Evolutionary conservation across 2,888 invertebrate species (phyloP).

Genomic region (Empis livida): DNA sequence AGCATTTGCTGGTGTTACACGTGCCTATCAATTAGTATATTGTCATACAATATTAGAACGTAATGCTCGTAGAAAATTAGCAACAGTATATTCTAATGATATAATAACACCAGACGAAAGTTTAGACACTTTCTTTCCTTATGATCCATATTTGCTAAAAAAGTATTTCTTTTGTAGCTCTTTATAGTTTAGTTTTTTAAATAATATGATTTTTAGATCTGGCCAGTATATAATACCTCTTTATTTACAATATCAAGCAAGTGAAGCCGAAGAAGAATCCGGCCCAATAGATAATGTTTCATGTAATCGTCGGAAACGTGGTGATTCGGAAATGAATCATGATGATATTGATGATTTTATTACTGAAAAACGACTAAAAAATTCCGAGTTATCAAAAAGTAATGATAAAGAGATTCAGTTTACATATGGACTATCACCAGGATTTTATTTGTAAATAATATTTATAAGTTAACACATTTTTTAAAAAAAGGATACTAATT

Average conservation of each 20-base stretch:
- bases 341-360: slow-evolving; percentile 31
- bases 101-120: slow-evolving; percentile 37
- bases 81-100: slow-evolving; percentile 42
- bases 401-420: slow-evolving; percentile 28
- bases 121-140: slow-evolving; percentile 70
- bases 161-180: slow-evolving; percentile 14
- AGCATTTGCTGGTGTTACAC: slow-evolving; percentile 68
- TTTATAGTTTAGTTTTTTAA: background rate
- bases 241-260: slow-evolving; percentile 40
- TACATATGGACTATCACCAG: slow-evolving; percentile 28
- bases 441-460: slow-evolving; percentile 21
- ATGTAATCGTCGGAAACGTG: slow-evolving; percentile 21
- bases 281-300: slow-evolving; percentile 1
- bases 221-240: slow-evolving; percentile 33
- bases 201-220: slow-evolving; percentile 25
- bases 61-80: slow-evolving; percentile 52
- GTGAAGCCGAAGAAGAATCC: slow-evolving; percentile 22
- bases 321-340: slow-evolving; percentile 29
- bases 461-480: background rate
- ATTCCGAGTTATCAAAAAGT: slow-evolving; percentile 21
- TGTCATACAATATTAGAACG: slow-evolving; percentile 83
- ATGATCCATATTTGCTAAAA: slow-evolving; percentile 72
- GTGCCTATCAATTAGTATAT: slow-evolving; percentile 79
- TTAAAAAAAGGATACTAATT: no score
- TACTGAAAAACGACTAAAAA: slow-evolving; percentile 27